Percentiles rank a stretch among this genome's conserved stretches.
Evolutionary conservation across 2,113 vertebrate species (phyloP).

Genomic region (Dasypus novemcinctus): DNA sequence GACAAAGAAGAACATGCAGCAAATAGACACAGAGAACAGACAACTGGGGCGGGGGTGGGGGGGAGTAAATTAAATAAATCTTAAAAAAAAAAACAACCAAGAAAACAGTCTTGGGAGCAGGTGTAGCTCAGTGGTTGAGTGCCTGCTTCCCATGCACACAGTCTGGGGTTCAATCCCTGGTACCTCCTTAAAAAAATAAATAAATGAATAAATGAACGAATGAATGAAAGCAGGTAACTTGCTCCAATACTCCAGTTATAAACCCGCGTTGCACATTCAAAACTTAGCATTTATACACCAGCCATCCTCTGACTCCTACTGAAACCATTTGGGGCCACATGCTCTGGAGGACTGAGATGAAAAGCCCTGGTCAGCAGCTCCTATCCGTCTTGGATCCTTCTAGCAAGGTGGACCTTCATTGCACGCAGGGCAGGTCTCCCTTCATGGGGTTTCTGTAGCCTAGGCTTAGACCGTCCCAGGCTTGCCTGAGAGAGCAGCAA

Average conservation of each 20-base stretch:
- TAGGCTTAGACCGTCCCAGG: neutral
- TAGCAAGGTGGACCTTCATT: no score
- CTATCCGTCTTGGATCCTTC: neutral
- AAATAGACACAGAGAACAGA: no score
- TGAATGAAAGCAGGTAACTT: neutral
- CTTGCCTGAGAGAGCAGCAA: neutral
- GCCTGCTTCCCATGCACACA: no score
- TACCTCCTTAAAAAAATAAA: no score
- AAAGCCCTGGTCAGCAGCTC: neutral
- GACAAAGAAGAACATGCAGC: no score
- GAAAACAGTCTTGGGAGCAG: neutral
- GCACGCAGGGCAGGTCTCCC: no score
- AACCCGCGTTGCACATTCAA: accelerated
- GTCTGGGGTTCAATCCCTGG: no score
- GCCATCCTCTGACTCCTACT: neutral
- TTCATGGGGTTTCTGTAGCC: accelerated
- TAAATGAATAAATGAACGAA: no score
- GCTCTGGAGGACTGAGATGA: neutral
- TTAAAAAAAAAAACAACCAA: neutral
- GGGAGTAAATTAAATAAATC: no score
- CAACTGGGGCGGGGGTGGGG: no score
- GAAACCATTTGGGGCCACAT: accelerated
- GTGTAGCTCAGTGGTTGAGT: no score
- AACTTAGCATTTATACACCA: no score
- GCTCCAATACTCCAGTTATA: neutral